Conservation (phyloP, 2,113 vertebrate genomes). For the Python bivittatus region DNA sequence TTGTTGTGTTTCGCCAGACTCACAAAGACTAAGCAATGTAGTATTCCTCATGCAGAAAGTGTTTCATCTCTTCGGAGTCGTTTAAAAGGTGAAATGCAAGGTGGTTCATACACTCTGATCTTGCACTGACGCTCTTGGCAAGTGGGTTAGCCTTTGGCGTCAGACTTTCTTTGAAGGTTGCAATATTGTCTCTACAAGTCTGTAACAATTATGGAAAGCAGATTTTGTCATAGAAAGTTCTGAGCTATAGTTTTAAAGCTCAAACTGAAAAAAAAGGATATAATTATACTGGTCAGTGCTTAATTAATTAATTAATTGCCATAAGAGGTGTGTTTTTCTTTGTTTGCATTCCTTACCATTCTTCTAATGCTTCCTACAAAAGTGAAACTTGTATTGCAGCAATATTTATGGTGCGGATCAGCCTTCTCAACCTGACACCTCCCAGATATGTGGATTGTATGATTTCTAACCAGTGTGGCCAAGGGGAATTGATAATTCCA, state of each 20-base stretch:
- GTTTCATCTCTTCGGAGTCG: not conserved
- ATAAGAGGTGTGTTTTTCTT: not conserved
- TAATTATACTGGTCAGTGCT: not conserved
- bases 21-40: not conserved
- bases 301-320: not conserved
- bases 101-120: not conserved
- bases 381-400: not conserved
- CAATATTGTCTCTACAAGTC: not conserved
- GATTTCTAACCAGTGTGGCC: too few relatives aligned
- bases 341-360: slow-evolving; percentile 15
- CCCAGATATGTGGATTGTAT: not conserved
- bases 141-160: not conserved
- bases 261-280: not conserved
- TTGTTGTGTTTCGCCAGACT: not conserved
- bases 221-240: not conserved
- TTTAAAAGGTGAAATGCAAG: slow-evolving; percentile 31
- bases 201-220: not conserved
- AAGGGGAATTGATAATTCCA: too few relatives aligned
- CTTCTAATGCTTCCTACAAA: not conserved
- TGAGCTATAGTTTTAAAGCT: not conserved
- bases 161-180: not conserved
- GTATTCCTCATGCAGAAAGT: not conserved
- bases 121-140: not conserved
- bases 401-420: not conserved
- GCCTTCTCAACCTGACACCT: not conserved